Conservation (phyloP, 2,888 invertebrate genomes). For the Drosophila paramelanica region DNA sequence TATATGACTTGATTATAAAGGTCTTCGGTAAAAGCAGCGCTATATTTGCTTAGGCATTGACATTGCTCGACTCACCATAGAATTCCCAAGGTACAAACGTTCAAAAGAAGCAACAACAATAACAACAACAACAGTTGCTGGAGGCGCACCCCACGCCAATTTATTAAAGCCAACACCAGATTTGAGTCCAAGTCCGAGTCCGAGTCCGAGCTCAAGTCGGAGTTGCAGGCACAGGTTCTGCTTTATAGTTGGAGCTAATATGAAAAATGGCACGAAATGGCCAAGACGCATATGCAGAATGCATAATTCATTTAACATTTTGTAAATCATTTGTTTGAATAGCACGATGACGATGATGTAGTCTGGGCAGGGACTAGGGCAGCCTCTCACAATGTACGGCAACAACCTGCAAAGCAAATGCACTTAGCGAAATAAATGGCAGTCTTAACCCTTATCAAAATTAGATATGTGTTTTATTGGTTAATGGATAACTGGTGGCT, state of each 20-base stretch:
- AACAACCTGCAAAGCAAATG: conserved; percentile 64
- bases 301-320: conserved; percentile 83
- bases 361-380: conserved; percentile 51
- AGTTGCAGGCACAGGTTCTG: conserved; percentile 14
- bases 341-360: conserved; percentile 74
- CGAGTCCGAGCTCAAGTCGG: not conserved
- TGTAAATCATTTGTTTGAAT: conserved; percentile 83
- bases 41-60: conserved; percentile 74
- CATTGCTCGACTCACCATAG: conserved; percentile 48
- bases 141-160: conserved; percentile 78
- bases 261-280: conserved; percentile 65
- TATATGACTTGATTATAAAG: conserved; percentile 80
- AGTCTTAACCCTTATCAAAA: too few relatives aligned
- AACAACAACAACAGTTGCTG: conserved; percentile 53
- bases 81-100: conserved; percentile 26
- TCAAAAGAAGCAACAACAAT: conserved; percentile 34
- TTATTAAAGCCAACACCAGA: conserved; percentile 79
- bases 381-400: conserved; percentile 25
- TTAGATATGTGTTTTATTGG: too few relatives aligned
- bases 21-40: conserved; percentile 41
- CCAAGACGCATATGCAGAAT: conserved; percentile 74
- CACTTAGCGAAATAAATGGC: not conserved
- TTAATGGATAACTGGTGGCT: too few relatives aligned
- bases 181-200: conserved; percentile 20
- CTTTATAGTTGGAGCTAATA: conserved; percentile 40